A percentile compares a stretch with the other conserved stretches of the same genome.
Evolutionary conservation across 2,113 vertebrate genomes (phyloP).

Genomic region (Melozone crissalis): DNA sequence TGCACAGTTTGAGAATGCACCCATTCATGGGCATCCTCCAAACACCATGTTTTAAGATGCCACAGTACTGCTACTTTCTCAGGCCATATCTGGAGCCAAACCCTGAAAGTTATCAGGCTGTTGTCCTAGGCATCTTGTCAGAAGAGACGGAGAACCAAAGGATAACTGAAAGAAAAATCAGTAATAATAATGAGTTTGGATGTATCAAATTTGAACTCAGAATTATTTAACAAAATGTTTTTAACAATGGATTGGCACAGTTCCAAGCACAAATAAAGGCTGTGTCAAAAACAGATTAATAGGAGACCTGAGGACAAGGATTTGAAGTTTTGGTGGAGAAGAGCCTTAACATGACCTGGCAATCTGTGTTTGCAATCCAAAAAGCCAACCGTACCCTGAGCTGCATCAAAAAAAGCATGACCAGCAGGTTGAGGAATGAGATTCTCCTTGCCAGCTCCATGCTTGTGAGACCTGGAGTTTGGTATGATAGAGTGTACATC

Average conservation of each 20-base stretch:
- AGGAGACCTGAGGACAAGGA: background rate
- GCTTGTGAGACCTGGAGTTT: background rate
- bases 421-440: background rate
- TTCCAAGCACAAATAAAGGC: background rate
- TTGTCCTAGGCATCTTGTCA: background rate
- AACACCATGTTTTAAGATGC: background rate
- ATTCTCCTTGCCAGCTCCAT: background rate
- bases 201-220: background rate
- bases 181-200: background rate
- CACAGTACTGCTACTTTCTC: background rate
- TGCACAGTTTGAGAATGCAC: background rate
- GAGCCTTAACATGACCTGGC: background rate
- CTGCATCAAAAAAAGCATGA: background rate
- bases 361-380: background rate
- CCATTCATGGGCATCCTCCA: background rate
- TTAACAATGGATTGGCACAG: background rate
- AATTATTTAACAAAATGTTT: background rate
- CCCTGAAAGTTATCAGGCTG: background rate
- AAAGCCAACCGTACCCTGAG: background rate
- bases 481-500: background rate
- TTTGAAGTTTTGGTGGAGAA: background rate
- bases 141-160: background rate
- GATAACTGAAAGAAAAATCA: background rate
- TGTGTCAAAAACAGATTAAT: background rate
- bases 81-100: background rate